Conservation (phyloP, 2,797 vertebrate genomes). For the Cossypha polioptera region DNA sequence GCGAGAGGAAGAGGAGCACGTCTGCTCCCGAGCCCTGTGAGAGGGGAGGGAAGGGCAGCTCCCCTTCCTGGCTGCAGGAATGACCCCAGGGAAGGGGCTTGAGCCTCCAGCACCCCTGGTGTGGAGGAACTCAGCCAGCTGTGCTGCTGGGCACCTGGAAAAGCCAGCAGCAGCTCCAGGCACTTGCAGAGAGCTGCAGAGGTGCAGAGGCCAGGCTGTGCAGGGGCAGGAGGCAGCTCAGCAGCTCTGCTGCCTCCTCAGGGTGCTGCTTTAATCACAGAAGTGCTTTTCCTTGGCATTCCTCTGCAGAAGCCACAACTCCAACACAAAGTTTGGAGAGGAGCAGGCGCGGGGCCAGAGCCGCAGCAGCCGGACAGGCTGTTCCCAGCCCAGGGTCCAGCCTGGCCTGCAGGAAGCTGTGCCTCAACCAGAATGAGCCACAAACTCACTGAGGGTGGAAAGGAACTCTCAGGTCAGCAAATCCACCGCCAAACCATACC, state of each 20-base stretch:
- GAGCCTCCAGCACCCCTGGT: not conserved
- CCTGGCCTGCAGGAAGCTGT: not conserved
- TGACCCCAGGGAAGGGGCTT: not conserved
- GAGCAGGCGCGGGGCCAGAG: fast-evolving
- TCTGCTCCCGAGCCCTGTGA: fast-evolving
- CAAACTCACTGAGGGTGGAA: fast-evolving
- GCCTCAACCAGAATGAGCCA: not conserved
- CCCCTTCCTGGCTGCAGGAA: fast-evolving
- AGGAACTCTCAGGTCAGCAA: not conserved
- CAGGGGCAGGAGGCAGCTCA: fast-evolving
- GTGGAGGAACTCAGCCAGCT: not conserved
- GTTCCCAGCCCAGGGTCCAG: fast-evolving
- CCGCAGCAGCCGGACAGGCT: not conserved
- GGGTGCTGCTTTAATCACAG: not conserved
- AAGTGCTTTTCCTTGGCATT: not conserved
- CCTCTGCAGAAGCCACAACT: not conserved
- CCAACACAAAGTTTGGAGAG: not conserved
- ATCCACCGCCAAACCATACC: not conserved
- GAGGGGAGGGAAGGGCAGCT: not conserved
- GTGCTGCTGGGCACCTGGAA: not conserved
- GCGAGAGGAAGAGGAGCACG: not conserved
- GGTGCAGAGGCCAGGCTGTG: not conserved
- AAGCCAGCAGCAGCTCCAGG: not conserved
- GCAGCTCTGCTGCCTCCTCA: not conserved
- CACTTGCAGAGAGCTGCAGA: fast-evolving